These are phyloP conservation scores for Lamellibrachia luymesi DNA, from an alignment of 1,140 invertebrate species.

Conservation along the genomic window DNA sequence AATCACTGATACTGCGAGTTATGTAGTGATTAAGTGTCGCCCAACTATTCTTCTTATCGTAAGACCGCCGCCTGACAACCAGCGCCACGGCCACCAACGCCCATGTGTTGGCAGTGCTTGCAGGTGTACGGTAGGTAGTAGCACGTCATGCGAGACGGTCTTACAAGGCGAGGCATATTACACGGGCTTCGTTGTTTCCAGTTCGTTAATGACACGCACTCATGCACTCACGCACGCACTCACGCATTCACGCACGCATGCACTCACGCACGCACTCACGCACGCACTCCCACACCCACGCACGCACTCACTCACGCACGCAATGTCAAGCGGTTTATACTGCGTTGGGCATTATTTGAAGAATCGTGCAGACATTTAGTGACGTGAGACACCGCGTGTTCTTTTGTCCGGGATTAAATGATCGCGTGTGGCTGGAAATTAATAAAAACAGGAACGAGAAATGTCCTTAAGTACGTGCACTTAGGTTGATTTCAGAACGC, in stretches of 20 bases:
- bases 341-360: neutral
- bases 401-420: neutral
- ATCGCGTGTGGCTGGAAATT: neutral
- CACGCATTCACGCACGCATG: too few species aligned
- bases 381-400: neutral
- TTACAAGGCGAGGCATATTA: neutral
- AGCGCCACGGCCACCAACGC: neutral
- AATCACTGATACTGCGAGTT: neutral
- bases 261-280: too few species aligned
- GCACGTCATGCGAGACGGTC: neutral
- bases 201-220: neutral
- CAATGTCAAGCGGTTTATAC: neutral
- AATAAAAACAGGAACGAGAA: too few species aligned
- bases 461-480: too few species aligned
- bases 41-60: neutral
- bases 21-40: neutral
- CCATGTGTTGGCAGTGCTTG: neutral
- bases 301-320: too few species aligned
- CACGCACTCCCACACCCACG: too few species aligned
- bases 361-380: neutral
- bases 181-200: neutral
- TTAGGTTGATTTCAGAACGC: too few species aligned
- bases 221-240: too few species aligned
- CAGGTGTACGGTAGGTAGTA: neutral
- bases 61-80: neutral